A percentile compares a stretch with the other conserved stretches of the same genome.
phyloP scores from a whole-genome alignment of 35 echinoderm and acorn worm species.

The Acanthaster planci region DNA sequence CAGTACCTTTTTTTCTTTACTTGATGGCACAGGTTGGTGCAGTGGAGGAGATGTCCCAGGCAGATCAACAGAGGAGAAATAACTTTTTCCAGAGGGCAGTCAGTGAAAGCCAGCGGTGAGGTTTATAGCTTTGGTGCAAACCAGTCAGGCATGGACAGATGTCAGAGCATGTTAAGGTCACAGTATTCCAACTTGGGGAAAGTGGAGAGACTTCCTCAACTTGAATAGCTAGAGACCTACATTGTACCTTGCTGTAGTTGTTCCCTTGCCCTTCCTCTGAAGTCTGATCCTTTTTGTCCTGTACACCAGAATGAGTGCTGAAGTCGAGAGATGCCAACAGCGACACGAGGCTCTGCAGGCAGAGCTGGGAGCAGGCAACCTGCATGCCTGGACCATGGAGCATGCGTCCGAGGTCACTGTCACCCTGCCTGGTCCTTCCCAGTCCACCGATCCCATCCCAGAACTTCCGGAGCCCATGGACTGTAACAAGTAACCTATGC shows the following conservation, averaged over 20 bases:
- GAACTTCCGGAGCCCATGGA: slow-evolving; percentile 8
- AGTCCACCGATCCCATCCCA: not conserved
- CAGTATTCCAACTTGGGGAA: too few species aligned
- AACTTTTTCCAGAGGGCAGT: slow-evolving; percentile 84
- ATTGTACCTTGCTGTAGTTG: not conserved
- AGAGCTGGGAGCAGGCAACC: slow-evolving; percentile 78
- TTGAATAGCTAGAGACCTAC: not conserved
- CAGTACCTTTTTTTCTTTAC: not conserved
- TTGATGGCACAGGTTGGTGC: not conserved
- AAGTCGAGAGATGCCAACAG: slow-evolving; percentile 57
- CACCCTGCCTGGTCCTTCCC: slow-evolving; percentile 18
- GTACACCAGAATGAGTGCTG: slow-evolving; percentile 72
- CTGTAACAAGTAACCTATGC: not conserved
- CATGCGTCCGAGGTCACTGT: slow-evolving; percentile 66
- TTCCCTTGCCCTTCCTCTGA: not conserved
- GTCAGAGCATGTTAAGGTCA: too few species aligned
- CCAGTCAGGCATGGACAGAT: too few species aligned
- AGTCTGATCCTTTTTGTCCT: not conserved
- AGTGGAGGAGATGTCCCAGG: not conserved
- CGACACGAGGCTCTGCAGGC: slow-evolving; percentile 63
- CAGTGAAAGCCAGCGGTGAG: slow-evolving; percentile 83
- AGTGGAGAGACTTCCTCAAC: too few species aligned
- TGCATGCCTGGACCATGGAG: slow-evolving; percentile 91
- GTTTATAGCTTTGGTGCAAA: too few species aligned
- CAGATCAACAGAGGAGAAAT: slow-evolving; percentile 51